Evolutionary conservation across 1,140 invertebrate species (phyloP).

Genomic region (Coelopa frigida): DNA sequence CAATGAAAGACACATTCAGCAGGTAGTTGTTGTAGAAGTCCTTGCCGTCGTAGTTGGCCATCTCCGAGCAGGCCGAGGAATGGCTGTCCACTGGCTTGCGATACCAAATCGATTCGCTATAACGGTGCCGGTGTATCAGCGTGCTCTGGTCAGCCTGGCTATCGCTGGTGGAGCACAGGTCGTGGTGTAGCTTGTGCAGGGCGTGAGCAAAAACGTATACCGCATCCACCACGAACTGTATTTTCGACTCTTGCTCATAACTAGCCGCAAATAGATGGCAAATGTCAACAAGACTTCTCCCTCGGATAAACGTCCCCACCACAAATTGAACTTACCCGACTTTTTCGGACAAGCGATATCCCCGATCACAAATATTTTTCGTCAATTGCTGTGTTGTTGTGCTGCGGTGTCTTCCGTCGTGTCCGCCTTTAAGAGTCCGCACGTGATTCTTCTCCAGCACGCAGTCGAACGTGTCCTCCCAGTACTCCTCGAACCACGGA

Average conservation of each 20-base stretch:
- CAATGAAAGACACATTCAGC: constrained; percentile 69
- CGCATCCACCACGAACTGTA: constrained; percentile 83
- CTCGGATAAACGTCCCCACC: background rate
- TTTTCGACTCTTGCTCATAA: constrained; percentile 75
- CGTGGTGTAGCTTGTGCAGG: constrained; percentile 55
- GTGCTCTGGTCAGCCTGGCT: constrained; percentile 21
- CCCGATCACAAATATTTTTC: constrained; percentile 24
- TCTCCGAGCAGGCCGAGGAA: constrained; percentile 31
- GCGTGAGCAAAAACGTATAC: constrained; percentile 80
- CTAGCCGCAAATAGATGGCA: constrained; percentile 24
- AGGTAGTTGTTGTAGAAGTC: constrained; percentile 57
- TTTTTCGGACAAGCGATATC: constrained; percentile 32
- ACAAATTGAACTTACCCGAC: constrained; percentile 27
- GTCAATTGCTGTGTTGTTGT: no score
- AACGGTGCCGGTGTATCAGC: constrained; percentile 10
- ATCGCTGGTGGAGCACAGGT: constrained; percentile 18
- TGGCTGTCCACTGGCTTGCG: constrained; percentile 21
- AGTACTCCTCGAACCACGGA: constrained; percentile 76
- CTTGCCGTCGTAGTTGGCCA: constrained; percentile 38
- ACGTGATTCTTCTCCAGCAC: constrained; percentile 19
- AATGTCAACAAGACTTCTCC: background rate
- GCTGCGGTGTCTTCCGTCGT: no score
- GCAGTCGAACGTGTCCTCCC: constrained; percentile 57
- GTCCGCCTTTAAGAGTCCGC: no score
- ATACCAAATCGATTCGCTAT: constrained; percentile 31